phyloP scores from a whole-genome alignment of 1,140 invertebrate genomes.

The Drosophila chauvacae region DNA sequence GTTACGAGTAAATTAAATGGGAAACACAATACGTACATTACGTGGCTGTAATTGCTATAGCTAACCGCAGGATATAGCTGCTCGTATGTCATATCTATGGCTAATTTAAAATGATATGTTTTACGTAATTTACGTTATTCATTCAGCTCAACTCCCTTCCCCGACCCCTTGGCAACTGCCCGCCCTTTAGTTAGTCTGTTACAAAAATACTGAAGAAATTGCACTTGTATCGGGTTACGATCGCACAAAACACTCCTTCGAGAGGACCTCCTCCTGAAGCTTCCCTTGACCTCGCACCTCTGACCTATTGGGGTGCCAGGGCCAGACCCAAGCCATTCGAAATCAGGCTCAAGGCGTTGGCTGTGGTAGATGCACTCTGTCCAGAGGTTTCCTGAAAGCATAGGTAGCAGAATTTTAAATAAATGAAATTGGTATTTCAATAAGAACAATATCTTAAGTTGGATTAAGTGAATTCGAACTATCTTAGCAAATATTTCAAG shows the following conservation, averaged over 20 bases:
- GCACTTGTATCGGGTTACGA: slow-evolving; percentile 57
- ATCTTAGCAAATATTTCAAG: background rate
- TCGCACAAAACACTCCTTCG: slow-evolving; percentile 49
- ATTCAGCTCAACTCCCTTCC: slow-evolving; percentile 11
- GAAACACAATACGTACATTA: slow-evolving; percentile 23
- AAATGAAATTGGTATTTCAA: background rate
- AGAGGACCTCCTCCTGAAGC: slow-evolving; percentile 38
- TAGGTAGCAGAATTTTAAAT: background rate
- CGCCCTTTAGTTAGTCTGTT: slow-evolving; percentile 59
- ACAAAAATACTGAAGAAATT: slow-evolving; percentile 81
- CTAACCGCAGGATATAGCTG: slow-evolving; percentile 61
- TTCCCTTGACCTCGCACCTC: background rate
- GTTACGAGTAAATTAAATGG: slow-evolving; percentile 12
- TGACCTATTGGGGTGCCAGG: slow-evolving; percentile 62
- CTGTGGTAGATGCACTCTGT: slow-evolving; percentile 40
- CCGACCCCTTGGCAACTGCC: background rate
- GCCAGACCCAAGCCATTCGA: slow-evolving; percentile 72
- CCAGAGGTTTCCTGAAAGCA: slow-evolving; percentile 64
- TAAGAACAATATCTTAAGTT: no score
- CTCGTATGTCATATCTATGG: slow-evolving; percentile 31
- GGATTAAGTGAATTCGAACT: background rate
- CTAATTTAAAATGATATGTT: slow-evolving; percentile 81
- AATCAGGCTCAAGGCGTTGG: slow-evolving; percentile 69
- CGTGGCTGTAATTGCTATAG: slow-evolving; percentile 55
- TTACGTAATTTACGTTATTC: slow-evolving; percentile 65